Conservation (phyloP, 2,888 invertebrate species). For the Melitaea athalia region DNA sequence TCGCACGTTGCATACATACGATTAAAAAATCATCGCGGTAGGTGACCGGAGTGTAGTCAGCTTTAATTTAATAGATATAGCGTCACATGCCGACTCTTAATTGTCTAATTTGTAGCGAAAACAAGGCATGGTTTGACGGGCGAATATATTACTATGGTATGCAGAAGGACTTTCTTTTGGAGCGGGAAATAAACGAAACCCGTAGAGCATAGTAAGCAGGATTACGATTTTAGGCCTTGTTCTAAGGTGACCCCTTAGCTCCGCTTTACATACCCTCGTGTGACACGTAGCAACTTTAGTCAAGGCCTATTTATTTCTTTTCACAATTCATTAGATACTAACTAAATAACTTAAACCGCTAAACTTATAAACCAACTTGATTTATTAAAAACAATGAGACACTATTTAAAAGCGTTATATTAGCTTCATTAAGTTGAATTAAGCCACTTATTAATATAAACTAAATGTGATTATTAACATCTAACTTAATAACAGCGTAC, state of each 20-base stretch:
- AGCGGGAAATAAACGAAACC: slow-evolving; percentile 64
- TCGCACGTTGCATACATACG: slow-evolving; percentile 80
- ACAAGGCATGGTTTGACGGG: slow-evolving; percentile 67
- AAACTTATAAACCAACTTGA: neutral
- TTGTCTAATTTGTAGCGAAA: slow-evolving; percentile 81
- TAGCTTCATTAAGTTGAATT: neutral
- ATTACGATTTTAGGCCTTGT: slow-evolving; percentile 51
- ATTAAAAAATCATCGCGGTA: slow-evolving; percentile 80
- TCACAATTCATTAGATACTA: neutral
- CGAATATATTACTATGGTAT: slow-evolving; percentile 76
- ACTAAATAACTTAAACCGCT: neutral
- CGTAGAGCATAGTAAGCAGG: slow-evolving; percentile 70
- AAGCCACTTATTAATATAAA: neutral
- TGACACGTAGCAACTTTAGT: neutral
- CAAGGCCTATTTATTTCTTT: neutral
- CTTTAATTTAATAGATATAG: slow-evolving; percentile 80
- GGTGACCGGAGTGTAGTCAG: slow-evolving; percentile 73
- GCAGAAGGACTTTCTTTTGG: slow-evolving; percentile 80
- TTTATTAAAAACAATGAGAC: neutral
- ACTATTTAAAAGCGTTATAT: neutral
- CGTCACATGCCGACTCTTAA: slow-evolving; percentile 74
- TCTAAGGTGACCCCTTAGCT: slow-evolving; percentile 43
- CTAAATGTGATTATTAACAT: slow-evolving; percentile 7
- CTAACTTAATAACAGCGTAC: neutral
- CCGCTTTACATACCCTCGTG: neutral